Conservation (phyloP, 2,113 vertebrate genomes). For the Corythornis cristatus region DNA sequence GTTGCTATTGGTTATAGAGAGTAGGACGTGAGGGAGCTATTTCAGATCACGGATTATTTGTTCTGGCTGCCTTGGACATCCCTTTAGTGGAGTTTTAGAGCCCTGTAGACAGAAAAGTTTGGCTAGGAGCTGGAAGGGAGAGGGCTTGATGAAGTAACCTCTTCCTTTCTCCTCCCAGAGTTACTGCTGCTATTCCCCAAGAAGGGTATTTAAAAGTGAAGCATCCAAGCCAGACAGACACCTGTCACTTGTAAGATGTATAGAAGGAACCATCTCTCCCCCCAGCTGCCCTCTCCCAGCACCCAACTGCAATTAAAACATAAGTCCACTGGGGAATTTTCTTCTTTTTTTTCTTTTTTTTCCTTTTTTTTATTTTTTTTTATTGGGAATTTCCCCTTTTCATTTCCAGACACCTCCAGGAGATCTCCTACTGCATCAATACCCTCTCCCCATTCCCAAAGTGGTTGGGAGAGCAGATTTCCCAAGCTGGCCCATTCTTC, state of each 20-base stretch:
- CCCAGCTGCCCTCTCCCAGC: neutral
- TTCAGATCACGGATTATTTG: conserved; percentile 49
- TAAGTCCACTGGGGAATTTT: neutral
- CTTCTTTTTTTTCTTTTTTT: neutral
- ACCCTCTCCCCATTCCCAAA: neutral
- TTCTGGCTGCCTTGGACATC: conserved; percentile 46
- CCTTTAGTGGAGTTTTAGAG: conserved; percentile 61
- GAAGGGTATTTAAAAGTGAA: neutral
- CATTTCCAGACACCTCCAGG: neutral
- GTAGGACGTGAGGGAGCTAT: conserved; percentile 27
- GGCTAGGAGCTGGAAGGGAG: conserved; percentile 36
- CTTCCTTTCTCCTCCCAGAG: neutral
- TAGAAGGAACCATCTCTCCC: accelerated
- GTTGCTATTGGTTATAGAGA: conserved; percentile 54
- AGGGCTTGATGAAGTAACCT: conserved; percentile 43
- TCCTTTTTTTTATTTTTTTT: neutral
- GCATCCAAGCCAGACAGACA: neutral
- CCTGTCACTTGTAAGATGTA: accelerated
- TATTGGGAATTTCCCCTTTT: neutral
- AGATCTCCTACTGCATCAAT: neutral
- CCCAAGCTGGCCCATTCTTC: neutral
- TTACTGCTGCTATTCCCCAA: neutral
- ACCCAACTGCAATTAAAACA: neutral
- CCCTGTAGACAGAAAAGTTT: conserved; percentile 32
- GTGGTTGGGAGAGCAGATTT: neutral